Percentiles rank a stretch among this genome's conserved stretches.
phyloP scores from a whole-genome alignment of 2,888 invertebrate genomes.

The Stenchaetothrips biformis region DNA sequence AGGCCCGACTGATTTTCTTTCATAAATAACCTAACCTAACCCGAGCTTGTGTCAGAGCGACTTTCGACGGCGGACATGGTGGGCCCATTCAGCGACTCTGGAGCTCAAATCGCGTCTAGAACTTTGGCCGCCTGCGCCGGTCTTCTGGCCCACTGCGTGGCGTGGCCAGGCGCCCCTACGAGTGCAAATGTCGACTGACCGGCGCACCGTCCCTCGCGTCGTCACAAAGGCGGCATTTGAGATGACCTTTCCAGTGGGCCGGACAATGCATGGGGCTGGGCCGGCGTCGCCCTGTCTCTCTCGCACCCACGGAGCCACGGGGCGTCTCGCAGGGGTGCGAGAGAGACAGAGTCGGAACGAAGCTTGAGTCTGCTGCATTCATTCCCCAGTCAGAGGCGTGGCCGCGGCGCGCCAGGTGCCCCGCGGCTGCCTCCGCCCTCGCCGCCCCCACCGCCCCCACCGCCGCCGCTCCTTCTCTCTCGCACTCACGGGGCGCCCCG shows the following conservation, averaged over 20 bases:
- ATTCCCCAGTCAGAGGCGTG: not conserved
- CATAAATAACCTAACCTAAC: too few relatives aligned
- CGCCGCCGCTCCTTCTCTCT: not conserved
- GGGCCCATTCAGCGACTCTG: too few relatives aligned
- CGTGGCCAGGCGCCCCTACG: not conserved
- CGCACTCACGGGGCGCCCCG: not conserved
- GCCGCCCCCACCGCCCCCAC: not conserved
- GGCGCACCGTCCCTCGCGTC: not conserved
- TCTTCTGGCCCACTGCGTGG: not conserved
- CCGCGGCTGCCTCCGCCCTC: not conserved
- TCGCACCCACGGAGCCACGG: not conserved
- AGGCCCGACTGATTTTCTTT: too few relatives aligned
- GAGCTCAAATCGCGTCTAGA: too few relatives aligned
- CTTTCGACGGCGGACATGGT: too few relatives aligned
- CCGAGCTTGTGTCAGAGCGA: too few relatives aligned
- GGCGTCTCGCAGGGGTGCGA: not conserved
- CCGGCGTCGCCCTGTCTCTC: too few relatives aligned
- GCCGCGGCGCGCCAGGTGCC: not conserved
- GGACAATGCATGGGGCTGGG: not conserved
- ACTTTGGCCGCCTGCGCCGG: too few relatives aligned
- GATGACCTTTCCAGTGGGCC: not conserved
- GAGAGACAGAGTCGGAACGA: too few relatives aligned
- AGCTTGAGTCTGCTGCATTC: too few relatives aligned
- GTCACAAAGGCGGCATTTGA: not conserved
- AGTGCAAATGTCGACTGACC: constrained; percentile 21